Conservation (phyloP, 2,113 vertebrate species). For the Sapayoa aenigma region DNA sequence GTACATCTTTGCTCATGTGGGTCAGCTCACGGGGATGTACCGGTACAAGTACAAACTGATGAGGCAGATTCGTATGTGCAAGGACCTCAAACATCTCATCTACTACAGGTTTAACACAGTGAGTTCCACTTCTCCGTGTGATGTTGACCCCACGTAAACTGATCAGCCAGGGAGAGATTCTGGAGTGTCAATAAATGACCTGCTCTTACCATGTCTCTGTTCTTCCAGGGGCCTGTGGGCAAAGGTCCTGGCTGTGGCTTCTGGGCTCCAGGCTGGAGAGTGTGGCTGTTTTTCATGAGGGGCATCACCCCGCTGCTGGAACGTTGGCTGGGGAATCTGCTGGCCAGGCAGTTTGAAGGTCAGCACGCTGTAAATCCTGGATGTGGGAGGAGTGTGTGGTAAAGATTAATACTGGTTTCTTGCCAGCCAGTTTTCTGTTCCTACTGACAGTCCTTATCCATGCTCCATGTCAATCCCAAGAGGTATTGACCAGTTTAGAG, state of each 20-base stretch:
- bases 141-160: background rate
- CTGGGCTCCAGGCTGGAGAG: constrained; percentile 98
- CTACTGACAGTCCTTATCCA: background rate
- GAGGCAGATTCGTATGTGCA: constrained; percentile 99
- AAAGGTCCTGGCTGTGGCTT: constrained; percentile 99
- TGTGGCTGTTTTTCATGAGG: constrained; percentile 99
- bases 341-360: constrained; percentile 99
- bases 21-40: constrained; percentile 98
- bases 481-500: background rate
- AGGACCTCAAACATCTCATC: constrained; percentile 98
- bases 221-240: constrained; percentile 90
- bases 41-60: constrained; percentile 99
- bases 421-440: background rate
- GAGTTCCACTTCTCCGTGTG: constrained; percentile 11
- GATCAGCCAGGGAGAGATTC: background rate
- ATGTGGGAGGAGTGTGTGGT: background rate
- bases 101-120: constrained; percentile 99
- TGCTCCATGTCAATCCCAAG: background rate
- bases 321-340: constrained; percentile 96
- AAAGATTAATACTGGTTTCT: background rate
- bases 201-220: background rate
- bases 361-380: constrained; percentile 14
- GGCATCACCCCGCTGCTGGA: constrained; percentile 96
- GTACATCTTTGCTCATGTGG: constrained; percentile 98
- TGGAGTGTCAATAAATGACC: background rate